Conservation (phyloP, 2,888 invertebrate species). For the Drosophila kambysellisi region DNA sequence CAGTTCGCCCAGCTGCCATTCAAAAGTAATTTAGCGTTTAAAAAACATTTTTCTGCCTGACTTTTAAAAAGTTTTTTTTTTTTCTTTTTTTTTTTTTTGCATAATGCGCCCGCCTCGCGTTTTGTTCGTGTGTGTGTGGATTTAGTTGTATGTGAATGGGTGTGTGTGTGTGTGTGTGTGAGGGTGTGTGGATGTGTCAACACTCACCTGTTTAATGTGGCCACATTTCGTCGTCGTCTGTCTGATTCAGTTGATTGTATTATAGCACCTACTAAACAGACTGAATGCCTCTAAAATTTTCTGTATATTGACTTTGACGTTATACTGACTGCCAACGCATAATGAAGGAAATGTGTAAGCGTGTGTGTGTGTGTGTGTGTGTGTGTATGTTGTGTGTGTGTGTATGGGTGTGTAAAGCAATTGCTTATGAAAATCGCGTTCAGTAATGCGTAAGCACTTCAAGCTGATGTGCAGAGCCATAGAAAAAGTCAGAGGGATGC, state of each 20-base stretch:
- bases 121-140: slow-evolving; percentile 20
- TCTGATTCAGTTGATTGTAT: slow-evolving; percentile 75
- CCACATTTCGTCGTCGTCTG: slow-evolving; percentile 66
- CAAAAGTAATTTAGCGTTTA: slow-evolving; percentile 81
- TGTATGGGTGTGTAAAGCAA: slow-evolving; percentile 12
- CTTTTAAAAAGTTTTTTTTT: slow-evolving; percentile 64
- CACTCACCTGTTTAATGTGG: slow-evolving; percentile 72
- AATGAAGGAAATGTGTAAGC: slow-evolving; percentile 18
- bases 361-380: not conserved
- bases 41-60: slow-evolving; percentile 80
- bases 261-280: slow-evolving; percentile 61
- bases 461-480: slow-evolving; percentile 26
- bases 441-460: slow-evolving; percentile 46
- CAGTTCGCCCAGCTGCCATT: slow-evolving; percentile 60
- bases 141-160: not conserved
- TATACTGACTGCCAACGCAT: slow-evolving; percentile 38
- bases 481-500: not conserved
- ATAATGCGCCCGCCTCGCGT: slow-evolving; percentile 59
- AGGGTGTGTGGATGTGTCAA: slow-evolving; percentile 41
- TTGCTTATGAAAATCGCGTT: slow-evolving; percentile 47
- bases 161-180: slow-evolving; percentile 17
- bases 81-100: slow-evolving; percentile 37
- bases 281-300: slow-evolving; percentile 38
- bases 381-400: slow-evolving; percentile 10
- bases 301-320: slow-evolving; percentile 73